Base-by-base conservation (phyloP, 2,113 vertebrate genomes). In the Podocnemis expansa region DNA sequence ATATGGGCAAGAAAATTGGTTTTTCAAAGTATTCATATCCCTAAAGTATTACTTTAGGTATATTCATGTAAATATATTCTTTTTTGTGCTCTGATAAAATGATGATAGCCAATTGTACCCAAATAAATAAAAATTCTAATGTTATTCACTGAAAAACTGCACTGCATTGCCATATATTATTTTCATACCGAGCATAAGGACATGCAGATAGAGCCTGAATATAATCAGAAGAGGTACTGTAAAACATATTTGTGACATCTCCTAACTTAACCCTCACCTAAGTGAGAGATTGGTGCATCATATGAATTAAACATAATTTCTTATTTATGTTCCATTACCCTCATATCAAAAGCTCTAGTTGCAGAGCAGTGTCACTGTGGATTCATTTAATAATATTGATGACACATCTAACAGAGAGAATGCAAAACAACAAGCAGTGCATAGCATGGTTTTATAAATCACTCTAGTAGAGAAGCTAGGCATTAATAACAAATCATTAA, bases 301-400 rank as follows among this genome's bases (percentile, higher is more conserved):
- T 96, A 98, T 98, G 97, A 98, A 98, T 98, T 98, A 98, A 98
- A 98, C 98, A 98, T 98, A 94, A 95, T 96, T 96, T 88, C 96
- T 98, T 97, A 98, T 98, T 98, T 98, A 98, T 98, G 97, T 97
- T 97, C 95, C 2, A 52, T 97, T 98, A 96, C 94, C 89, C 95
- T 97, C 96, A 97, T 97, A 98, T 97, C 97, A 97, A 98, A 98
- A 98, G 63, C 94, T 96, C 94, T 89, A 96, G 97, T 97, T 98
- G 96, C 97, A 97, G 96, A 98, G 97, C 95, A 95, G 94, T 98
- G 97, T 97, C 98, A 98, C 95, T 96, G 91, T 78, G 97, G 97
- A 98, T 98, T 97, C 97, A 96, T 98, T 98, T 98, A 97, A 96
- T 92, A 96, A 98, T 97, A 98, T 96, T 98, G 97, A 97, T 98